Percentiles rank a stretch among this genome's conserved stretches.
phyloP scores from a whole-genome alignment of 92 coral and sea anemone species.

The Isaurus tuberculatus region DNA sequence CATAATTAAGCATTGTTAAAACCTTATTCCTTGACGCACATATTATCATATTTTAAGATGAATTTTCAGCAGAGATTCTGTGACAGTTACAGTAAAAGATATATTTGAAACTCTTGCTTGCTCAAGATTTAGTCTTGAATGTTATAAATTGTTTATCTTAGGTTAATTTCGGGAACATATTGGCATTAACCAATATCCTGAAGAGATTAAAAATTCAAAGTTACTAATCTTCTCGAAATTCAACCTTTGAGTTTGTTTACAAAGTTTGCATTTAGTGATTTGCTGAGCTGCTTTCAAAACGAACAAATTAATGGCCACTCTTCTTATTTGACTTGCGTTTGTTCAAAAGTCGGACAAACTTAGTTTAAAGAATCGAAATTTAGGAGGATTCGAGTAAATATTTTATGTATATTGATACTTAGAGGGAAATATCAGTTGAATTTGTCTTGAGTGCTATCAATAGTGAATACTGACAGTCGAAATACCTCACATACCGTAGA shows the following conservation, averaged over 20 bases:
- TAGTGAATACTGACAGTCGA: background rate
- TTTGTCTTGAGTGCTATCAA: background rate
- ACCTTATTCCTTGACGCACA: background rate
- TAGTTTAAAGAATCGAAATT: no score
- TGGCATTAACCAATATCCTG: background rate
- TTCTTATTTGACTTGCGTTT: no score
- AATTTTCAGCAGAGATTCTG: background rate
- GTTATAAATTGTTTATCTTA: constrained; percentile 16
- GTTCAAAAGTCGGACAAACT: no score
- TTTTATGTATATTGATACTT: background rate
- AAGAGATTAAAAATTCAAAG: background rate
- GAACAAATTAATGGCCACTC: no score
- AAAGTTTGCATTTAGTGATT: no score
- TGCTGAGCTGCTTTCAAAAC: no score
- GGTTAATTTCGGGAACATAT: background rate
- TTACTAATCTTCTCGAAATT: background rate
- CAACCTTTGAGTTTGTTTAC: no score
- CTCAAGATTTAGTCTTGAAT: background rate
- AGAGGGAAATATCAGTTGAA: background rate
- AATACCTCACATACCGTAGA: constrained; percentile 7
- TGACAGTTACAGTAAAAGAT: background rate
- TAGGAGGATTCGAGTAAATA: background rate
- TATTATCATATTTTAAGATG: background rate
- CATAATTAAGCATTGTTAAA: background rate
- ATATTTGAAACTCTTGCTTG: background rate